Conservation (phyloP, 2,113 vertebrate genomes). For the Phoenicopterus ruber region DNA sequence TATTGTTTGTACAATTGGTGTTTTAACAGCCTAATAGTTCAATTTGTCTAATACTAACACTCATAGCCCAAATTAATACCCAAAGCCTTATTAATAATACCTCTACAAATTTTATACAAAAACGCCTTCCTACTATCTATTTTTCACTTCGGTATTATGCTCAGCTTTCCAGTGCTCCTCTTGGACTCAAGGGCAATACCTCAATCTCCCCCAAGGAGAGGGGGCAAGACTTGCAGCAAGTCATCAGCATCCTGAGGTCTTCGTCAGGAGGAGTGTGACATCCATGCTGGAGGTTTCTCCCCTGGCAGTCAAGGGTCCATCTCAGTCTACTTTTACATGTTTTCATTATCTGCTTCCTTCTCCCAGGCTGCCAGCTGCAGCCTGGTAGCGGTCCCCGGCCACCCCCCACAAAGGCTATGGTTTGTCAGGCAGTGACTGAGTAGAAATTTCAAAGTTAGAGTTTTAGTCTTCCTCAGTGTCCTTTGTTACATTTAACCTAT, state of each 20-base stretch:
- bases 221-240: not conserved
- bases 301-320: not conserved
- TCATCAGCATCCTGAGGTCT: not conserved
- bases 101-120: not conserved
- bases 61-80: not conserved
- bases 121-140: rapidly evolving
- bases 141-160: not conserved
- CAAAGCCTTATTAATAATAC: not conserved
- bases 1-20: not conserved
- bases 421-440: not conserved
- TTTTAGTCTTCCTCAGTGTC: not conserved
- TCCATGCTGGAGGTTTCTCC: not conserved
- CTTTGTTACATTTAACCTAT: not conserved
- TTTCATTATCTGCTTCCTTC: not conserved
- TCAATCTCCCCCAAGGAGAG: not conserved
- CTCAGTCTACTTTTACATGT: not conserved
- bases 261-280: rapidly evolving
- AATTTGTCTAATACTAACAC: not conserved
- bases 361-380: not conserved
- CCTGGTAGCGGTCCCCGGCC: not conserved
- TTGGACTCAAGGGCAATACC: not conserved
- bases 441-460: not conserved
- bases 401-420: not conserved
- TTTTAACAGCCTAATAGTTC: not conserved
- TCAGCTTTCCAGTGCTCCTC: not conserved